phyloP scores from a whole-genome alignment of 2,113 vertebrate species.

The Esox niger region DNA sequence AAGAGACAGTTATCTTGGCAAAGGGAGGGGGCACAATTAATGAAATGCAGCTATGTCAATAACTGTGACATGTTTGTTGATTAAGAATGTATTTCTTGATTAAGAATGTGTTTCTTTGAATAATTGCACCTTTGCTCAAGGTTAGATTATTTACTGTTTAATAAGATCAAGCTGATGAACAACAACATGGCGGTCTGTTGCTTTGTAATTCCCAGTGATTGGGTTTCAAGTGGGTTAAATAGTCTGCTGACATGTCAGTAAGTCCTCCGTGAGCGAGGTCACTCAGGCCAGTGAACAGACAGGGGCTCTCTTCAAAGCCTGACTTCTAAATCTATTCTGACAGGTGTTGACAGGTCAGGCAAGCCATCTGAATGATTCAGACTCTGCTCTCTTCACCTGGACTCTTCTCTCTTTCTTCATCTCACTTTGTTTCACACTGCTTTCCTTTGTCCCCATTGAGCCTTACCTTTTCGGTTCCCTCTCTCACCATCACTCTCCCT shows the following conservation, averaged over 20 bases:
- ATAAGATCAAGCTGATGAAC: too few species aligned
- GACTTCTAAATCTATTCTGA: conserved; percentile 67
- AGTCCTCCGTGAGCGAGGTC: conserved; percentile 37
- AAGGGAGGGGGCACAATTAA: too few species aligned
- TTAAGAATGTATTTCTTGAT: too few species aligned
- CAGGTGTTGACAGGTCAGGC: conserved; percentile 63
- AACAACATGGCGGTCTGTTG: neutral
- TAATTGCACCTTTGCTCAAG: too few species aligned
- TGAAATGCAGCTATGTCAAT: too few species aligned
- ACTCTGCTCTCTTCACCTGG: conserved; percentile 49
- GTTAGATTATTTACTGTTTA: too few species aligned
- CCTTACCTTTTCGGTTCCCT: neutral
- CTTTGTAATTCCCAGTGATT: conserved; percentile 9
- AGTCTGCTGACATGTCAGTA: conserved; percentile 26
- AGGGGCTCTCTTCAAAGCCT: conserved; percentile 56
- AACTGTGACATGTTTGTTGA: too few species aligned
- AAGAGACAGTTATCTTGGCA: too few species aligned
- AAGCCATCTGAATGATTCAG: conserved; percentile 53
- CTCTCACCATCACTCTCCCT: neutral
- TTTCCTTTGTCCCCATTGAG: conserved; percentile 10
- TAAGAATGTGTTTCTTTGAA: too few species aligned
- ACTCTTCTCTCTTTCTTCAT: conserved; percentile 30
- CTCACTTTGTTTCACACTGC: conserved; percentile 7
- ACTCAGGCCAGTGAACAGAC: conserved; percentile 48
- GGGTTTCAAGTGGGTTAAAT: neutral